Evolutionary conservation across 2,888 invertebrate genomes (phyloP).

Genomic region (Ormyrus nitidulus): DNA sequence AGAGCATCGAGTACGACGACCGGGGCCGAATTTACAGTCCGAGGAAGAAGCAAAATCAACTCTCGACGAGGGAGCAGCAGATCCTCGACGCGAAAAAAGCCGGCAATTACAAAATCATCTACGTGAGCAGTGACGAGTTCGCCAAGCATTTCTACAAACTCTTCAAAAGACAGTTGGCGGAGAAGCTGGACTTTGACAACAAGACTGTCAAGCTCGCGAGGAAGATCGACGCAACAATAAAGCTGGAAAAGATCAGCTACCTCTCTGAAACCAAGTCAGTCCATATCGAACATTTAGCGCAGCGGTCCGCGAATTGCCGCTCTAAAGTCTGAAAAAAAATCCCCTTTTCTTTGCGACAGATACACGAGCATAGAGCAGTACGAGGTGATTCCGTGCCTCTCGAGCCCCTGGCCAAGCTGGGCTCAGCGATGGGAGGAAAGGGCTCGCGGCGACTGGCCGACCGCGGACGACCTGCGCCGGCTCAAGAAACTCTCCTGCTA

Average conservation of each 20-base stretch:
- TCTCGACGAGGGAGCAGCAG: conserved; percentile 65
- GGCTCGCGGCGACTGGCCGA: conserved; percentile 83
- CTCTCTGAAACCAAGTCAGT: conserved; percentile 22
- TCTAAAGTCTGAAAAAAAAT: conserved; percentile 3
- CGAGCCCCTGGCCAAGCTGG: conserved; percentile 84
- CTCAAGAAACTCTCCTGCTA: conserved; percentile 83
- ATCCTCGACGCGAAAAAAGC: conserved; percentile 63
- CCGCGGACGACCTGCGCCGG: conserved; percentile 81
- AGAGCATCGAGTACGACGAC: conserved; percentile 63
- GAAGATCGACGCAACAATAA: conserved; percentile 7
- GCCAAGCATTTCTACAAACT: conserved; percentile 83
- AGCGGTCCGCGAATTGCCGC: neutral
- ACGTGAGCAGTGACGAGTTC: conserved; percentile 81
- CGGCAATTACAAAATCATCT: conserved; percentile 66
- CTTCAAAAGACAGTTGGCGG: conserved; percentile 80
- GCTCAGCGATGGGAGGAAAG: conserved; percentile 81
- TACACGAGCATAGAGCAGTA: conserved; percentile 74
- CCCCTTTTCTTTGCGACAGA: conserved; percentile 25
- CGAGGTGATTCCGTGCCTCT: conserved; percentile 84
- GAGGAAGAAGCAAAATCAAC: conserved; percentile 55
- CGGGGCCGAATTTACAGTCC: conserved; percentile 67
- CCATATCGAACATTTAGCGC: neutral
- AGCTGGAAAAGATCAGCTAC: conserved; percentile 31
- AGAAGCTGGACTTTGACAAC: conserved; percentile 78
- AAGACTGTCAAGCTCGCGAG: conserved; percentile 75